A percentile compares a stretch with the other conserved stretches of the same genome.
phyloP scores from a whole-genome alignment of 2,113 vertebrate species.

The Ictidomys tridecemlineatus region DNA sequence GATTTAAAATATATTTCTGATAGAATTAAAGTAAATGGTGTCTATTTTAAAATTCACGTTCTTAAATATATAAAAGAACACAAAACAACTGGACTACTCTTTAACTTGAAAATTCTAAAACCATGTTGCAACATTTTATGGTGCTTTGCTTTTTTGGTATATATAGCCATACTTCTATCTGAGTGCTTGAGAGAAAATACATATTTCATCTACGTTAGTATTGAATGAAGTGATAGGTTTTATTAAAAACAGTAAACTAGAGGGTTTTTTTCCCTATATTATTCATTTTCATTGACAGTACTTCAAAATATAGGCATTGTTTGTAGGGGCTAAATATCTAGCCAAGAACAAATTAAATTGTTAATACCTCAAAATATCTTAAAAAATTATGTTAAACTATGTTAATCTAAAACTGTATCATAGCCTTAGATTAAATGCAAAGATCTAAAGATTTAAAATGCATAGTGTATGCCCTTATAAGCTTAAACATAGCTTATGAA shows the following conservation, averaged over 20 bases:
- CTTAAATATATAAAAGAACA: slow-evolving; percentile 62
- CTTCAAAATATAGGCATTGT: slow-evolving; percentile 34
- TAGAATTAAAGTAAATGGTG: slow-evolving; percentile 81
- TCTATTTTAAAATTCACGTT: slow-evolving; percentile 83
- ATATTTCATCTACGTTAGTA: slow-evolving; percentile 34
- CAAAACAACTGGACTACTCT: slow-evolving; percentile 45
- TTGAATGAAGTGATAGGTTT: slow-evolving; percentile 47
- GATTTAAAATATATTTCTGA: slow-evolving; percentile 73
- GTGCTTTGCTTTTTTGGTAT: slow-evolving; percentile 73
- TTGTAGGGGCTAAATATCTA: neutral
- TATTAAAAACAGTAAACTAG: slow-evolving; percentile 1
- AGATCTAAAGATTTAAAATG: slow-evolving; percentile 53
- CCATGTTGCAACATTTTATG: slow-evolving; percentile 10
- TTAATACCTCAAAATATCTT: slow-evolving; percentile 50
- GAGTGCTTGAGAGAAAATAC: neutral
- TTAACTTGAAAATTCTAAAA: slow-evolving; percentile 69
- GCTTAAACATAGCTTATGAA: neutral
- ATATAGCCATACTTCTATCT: neutral
- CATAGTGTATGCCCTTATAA: neutral
- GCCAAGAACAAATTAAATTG: slow-evolving; percentile 58
- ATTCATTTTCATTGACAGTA: slow-evolving; percentile 38
- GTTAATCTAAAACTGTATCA: slow-evolving; percentile 47
- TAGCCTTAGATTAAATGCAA: slow-evolving; percentile 50
- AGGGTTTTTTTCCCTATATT: neutral
- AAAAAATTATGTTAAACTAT: slow-evolving; percentile 12